Percentiles rank a stretch among this genome's conserved stretches.
phyloP scores from a whole-genome alignment of 2,113 vertebrate species.

The Saguinus imperator region DNA sequence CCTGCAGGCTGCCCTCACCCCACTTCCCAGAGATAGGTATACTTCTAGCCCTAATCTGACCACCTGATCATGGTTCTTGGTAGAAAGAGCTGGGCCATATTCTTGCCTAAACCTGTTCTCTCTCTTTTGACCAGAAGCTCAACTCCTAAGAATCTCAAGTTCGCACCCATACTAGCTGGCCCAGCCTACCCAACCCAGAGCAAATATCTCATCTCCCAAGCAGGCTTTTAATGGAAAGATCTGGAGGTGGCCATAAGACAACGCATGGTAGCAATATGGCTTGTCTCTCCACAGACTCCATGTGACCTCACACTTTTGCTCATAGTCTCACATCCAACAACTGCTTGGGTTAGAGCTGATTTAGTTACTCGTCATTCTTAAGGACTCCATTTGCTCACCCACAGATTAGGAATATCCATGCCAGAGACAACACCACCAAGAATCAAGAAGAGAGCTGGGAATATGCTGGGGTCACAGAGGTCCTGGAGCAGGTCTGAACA shows the following conservation, averaged over 20 bases:
- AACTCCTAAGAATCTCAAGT: not conserved
- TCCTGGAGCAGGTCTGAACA: slow-evolving; percentile 46
- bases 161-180: not conserved
- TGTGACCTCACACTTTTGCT: not conserved
- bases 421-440: slow-evolving; percentile 61
- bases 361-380: not conserved
- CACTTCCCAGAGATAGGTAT: not conserved
- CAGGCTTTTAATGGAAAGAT: not conserved
- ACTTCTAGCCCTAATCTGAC: not conserved
- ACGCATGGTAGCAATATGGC: not conserved
- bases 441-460: slow-evolving; percentile 16
- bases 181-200: not conserved
- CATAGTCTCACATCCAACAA: not conserved
- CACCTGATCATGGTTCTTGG: not conserved
- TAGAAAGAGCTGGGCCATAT: not conserved
- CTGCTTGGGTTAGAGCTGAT: not conserved
- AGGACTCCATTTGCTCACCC: not conserved
- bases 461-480: slow-evolving; percentile 34
- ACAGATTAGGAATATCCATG: not conserved
- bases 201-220: not conserved
- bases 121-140: slow-evolving; percentile 8
- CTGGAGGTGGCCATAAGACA: not conserved
- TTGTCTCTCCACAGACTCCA: not conserved
- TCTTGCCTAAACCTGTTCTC: not conserved
- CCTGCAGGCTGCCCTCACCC: not conserved